Evolutionary conservation across 2,797 vertebrate species (phyloP), one percentile per base, ranked within the genome.

Genomic region (Rhyacichthys aspro): DNA sequence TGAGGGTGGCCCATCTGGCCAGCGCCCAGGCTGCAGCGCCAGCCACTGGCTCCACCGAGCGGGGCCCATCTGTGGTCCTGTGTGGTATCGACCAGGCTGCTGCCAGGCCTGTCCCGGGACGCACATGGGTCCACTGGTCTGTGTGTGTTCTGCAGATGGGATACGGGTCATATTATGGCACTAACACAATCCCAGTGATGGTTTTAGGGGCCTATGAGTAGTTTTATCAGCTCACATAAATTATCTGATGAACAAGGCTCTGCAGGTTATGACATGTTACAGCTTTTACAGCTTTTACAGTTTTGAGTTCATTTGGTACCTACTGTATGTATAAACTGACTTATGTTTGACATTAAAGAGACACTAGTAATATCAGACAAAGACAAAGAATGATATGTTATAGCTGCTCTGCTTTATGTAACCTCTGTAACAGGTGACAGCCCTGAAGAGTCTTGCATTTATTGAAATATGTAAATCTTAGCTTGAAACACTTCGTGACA

Each of bases 1-100:
- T 52, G 49, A 85, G 83, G 87, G 87, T 88, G 89, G 86, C 86
- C 89, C 88, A 90, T 88, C 87, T 90, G 88, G 83, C 78, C 72
- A 45, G 67, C 2, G 43, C 61, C 84, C 81, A 76, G 79, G 63
- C 67, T 41, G 10, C 7, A 59, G 78, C 73, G 78, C 84, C 84
- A 85, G 79, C 78, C 82, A 67, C 78, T 17, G 11, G 68, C 84
- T 82, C 80, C 62, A 17, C 79, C 59, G 79, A 39, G 63, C 72
- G 1, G 70, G 78, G 81, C 86, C 83, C 86, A 88, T 90, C 88
- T 90, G 88, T 67, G 81, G 79, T 85, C 75, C 82, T 79, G 81
- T 65, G 76, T 74, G 84, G 83, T 79, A 88, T 88, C 70, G 55
- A 82, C 72, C 77, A 43, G 55, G 48, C 56, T 67, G 50, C 71